Percentiles rank a stretch among this genome's conserved stretches.
phyloP scores from a whole-genome alignment of 2,797 vertebrate genomes.

The Sebastes flavidus region DNA sequence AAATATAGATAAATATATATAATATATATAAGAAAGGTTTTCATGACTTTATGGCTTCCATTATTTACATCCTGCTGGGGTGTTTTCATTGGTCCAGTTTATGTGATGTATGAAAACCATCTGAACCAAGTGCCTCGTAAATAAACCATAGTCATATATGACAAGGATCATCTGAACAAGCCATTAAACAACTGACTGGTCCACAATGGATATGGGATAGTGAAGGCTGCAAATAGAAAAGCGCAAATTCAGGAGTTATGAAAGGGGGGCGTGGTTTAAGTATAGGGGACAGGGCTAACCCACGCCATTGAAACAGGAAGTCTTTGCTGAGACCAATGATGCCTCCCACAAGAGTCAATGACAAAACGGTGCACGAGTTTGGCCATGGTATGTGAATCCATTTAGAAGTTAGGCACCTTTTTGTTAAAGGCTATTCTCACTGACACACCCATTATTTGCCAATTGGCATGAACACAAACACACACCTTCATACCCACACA shows the following conservation, averaged over 20 bases:
- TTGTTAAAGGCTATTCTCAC: neutral
- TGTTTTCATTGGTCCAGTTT: constrained; percentile 1
- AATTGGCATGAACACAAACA: neutral
- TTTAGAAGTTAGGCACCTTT: neutral
- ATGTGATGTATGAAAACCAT: constrained; percentile 6
- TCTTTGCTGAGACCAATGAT: neutral
- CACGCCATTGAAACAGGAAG: neutral
- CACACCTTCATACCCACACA: neutral
- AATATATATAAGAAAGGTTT: neutral
- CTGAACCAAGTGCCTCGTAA: constrained; percentile 2
- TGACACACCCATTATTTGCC: neutral
- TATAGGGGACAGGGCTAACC: neutral
- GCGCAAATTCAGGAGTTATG: neutral
- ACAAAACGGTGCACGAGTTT: neutral
- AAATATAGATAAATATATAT: neutral
- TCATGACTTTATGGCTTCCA: constrained; percentile 16
- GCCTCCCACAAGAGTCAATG: neutral
- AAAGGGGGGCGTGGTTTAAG: neutral
- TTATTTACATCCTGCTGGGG: constrained; percentile 22
- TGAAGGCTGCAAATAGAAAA: neutral
- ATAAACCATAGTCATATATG: neutral
- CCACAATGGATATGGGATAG: neutral
- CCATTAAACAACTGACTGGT: constrained; percentile 2
- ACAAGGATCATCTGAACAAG: constrained; percentile 1
- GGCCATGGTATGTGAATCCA: accelerated